phyloP scores from a whole-genome alignment of 2,113 vertebrate species.

The Oryzias celebensis region DNA sequence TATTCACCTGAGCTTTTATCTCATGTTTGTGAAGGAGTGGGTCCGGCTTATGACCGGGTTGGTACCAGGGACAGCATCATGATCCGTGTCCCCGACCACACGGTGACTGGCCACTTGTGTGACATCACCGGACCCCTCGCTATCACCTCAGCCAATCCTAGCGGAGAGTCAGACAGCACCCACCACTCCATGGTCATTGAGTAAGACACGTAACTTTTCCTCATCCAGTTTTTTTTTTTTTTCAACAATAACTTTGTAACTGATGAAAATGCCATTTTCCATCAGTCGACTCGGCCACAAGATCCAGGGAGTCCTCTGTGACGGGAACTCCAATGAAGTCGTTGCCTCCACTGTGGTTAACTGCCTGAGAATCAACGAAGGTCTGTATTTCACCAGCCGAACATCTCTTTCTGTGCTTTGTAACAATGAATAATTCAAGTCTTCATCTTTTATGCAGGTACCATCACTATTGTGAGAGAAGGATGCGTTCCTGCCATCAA shows the following conservation, averaged over 20 bases:
- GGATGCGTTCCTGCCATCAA: slow-evolving; percentile 85
- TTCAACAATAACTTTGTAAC: too few species aligned
- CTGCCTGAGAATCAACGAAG: slow-evolving; percentile 85
- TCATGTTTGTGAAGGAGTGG: slow-evolving; percentile 74
- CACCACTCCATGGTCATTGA: slow-evolving; percentile 88
- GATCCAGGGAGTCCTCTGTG: slow-evolving; percentile 87
- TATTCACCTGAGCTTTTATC: neutral
- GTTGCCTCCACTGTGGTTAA: slow-evolving; percentile 88
- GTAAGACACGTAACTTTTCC: slow-evolving; percentile 65
- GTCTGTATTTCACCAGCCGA: slow-evolving; percentile 51
- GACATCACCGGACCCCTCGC: slow-evolving; percentile 86
- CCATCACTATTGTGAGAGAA: slow-evolving; percentile 83
- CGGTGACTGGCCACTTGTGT: slow-evolving; percentile 82
- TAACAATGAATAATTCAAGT: too few species aligned
- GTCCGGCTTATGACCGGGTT: slow-evolving; percentile 83
- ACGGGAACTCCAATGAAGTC: slow-evolving; percentile 85
- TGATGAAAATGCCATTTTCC: neutral
- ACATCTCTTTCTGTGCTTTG: neutral
- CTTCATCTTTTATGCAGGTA: slow-evolving; percentile 64
- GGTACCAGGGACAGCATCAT: slow-evolving; percentile 89
- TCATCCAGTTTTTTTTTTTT: too few species aligned
- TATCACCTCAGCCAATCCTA: slow-evolving; percentile 89
- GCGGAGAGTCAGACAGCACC: slow-evolving; percentile 86
- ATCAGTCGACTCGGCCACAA: slow-evolving; percentile 85
- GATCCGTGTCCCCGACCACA: slow-evolving; percentile 89